phyloP scores from a whole-genome alignment of 1,140 invertebrate species.

The Pogonomyrmex barbatus region DNA sequence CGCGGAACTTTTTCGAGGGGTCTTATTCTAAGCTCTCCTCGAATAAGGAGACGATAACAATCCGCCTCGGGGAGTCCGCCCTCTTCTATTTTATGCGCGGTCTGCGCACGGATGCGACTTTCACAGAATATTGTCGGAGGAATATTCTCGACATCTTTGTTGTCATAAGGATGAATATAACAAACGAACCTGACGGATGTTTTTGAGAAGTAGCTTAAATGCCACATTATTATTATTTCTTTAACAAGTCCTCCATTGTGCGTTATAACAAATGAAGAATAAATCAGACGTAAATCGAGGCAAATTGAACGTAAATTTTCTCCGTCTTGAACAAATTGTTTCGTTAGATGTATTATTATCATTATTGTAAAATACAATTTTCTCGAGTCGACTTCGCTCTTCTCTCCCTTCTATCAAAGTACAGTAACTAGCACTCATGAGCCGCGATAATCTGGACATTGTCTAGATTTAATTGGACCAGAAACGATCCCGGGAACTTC shows the following conservation, averaged over 20 bases:
- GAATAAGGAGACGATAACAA: slow-evolving; percentile 68
- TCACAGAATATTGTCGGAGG: not conserved
- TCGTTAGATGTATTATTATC: not conserved
- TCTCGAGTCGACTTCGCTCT: not conserved
- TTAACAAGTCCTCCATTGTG: not conserved
- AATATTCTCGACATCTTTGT: not conserved
- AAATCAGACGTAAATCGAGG: not conserved
- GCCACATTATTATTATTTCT: not conserved
- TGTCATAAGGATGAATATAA: not conserved
- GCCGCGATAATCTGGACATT: slow-evolving; percentile 71
- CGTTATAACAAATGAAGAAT: not conserved
- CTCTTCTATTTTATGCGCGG: slow-evolving; percentile 23
- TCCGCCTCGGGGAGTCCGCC: slow-evolving; percentile 13
- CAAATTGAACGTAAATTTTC: slow-evolving; percentile 11
- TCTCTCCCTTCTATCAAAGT: not conserved
- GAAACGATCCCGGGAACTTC: slow-evolving; percentile 70
- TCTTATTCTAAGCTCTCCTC: slow-evolving; percentile 56
- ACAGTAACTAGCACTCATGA: slow-evolving; percentile 46
- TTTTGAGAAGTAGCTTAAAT: not conserved
- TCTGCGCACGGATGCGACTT: not conserved
- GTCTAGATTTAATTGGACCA: slow-evolving; percentile 72
- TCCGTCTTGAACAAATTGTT: not conserved
- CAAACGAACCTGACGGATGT: not conserved
- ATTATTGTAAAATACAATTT: not conserved
- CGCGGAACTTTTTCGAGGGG: slow-evolving; percentile 45